Conservation (phyloP, 2,113 vertebrate species). For the Pituophis catenifer region DNA sequence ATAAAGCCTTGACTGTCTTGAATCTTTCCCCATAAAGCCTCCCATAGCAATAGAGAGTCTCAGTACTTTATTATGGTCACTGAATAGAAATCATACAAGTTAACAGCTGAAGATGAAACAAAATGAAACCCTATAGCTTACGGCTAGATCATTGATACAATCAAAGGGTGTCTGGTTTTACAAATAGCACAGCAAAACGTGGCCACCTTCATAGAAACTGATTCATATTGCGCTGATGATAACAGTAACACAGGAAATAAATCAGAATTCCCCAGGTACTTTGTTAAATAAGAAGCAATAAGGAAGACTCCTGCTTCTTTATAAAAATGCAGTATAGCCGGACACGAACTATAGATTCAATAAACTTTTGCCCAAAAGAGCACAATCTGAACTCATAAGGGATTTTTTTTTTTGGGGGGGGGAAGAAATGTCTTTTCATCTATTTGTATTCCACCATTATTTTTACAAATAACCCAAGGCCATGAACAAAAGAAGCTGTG, state of each 20-base stretch:
- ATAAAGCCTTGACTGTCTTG: background rate
- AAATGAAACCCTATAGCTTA: background rate
- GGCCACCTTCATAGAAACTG: background rate
- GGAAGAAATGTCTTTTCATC: background rate
- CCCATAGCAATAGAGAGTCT: background rate
- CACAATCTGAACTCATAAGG: background rate
- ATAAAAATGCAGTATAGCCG: background rate
- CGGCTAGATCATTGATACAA: background rate
- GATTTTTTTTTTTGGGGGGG: background rate
- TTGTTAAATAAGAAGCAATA: background rate
- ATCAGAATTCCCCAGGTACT: background rate
- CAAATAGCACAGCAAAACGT: background rate
- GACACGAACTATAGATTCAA: background rate
- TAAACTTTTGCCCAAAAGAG: background rate
- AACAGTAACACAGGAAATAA: background rate
- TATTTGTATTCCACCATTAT: background rate
- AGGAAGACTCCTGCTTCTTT: background rate
- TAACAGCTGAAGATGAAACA: background rate
- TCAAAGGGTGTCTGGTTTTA: background rate
- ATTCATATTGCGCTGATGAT: background rate
- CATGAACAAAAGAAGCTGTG: background rate
- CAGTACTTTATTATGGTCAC: background rate
- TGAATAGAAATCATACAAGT: background rate
- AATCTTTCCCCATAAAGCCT: background rate
- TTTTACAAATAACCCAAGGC: background rate